phyloP scores from a whole-genome alignment of 92 coral and sea anemone species.

The Epizoanthus rinbou region DNA sequence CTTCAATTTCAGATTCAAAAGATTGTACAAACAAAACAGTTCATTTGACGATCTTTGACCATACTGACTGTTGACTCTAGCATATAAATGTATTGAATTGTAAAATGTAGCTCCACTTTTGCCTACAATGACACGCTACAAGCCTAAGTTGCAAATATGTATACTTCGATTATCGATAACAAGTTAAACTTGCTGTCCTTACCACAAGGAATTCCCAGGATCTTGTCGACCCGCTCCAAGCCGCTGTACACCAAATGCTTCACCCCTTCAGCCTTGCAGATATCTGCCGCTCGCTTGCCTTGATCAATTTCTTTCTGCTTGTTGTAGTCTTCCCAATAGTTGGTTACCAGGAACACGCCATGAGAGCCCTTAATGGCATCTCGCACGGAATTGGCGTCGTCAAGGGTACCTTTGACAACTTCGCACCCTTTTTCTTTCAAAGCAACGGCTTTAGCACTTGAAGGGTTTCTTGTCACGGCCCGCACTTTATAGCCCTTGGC shows the following conservation, averaged over 20 bases:
- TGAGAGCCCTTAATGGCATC: slow-evolving; percentile 65
- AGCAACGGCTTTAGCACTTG: slow-evolving; percentile 56
- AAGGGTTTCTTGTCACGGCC: slow-evolving; percentile 68
- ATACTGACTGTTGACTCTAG: too few relatives aligned
- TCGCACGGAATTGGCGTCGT: slow-evolving; percentile 64
- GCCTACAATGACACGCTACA: not conserved
- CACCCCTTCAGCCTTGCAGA: slow-evolving; percentile 62
- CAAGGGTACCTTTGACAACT: slow-evolving; percentile 61
- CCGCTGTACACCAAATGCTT: slow-evolving; percentile 81
- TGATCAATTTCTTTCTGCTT: slow-evolving; percentile 70
- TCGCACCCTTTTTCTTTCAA: slow-evolving; percentile 72
- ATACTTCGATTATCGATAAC: not conserved
- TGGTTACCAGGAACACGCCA: slow-evolving; percentile 78
- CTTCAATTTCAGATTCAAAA: too few relatives aligned
- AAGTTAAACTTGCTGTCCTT: slow-evolving; percentile 33
- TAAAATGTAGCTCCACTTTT: too few relatives aligned
- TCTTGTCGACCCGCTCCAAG: slow-evolving; percentile 74
- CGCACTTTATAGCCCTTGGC: slow-evolving; percentile 49
- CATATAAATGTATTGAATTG: too few relatives aligned
- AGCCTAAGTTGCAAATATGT: too few relatives aligned
- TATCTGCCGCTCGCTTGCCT: slow-evolving; percentile 74
- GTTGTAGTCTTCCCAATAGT: slow-evolving; percentile 78
- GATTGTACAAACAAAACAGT: too few relatives aligned
- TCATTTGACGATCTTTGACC: too few relatives aligned
- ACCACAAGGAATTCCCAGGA: slow-evolving; percentile 73